Base-by-base conservation (phyloP, 2,113 vertebrate genomes). In the Coracopsis vasa region DNA sequence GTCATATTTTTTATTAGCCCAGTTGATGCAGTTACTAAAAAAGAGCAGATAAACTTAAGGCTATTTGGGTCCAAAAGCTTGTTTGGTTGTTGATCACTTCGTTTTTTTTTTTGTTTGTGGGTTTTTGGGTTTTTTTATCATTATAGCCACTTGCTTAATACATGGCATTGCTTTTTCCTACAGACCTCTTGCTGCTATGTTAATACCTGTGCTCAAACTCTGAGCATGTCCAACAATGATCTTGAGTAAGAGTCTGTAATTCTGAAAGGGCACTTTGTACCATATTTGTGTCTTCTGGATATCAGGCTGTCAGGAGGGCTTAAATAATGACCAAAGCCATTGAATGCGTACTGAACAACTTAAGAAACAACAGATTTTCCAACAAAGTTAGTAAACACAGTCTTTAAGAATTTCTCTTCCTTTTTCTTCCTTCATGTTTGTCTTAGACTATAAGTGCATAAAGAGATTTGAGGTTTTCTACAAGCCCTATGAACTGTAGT, bases 121-220 rank as follows among this genome's bases (percentile, higher is more conserved):
- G 1, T 31, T 33, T 44, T 67, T 31, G n/a, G n/a, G n/a, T 37
- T 37, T 60, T 41, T 80, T 60, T 72, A 15, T 81, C 64, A 7
- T 84, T 67, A 64, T 35, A 91, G 47, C 3, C 39, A 37, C 29
- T 71, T 1, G 5, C 90, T 69, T 96, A 94, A 86, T 74, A 95
- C 84, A 91, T 16, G 50, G 13, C 39, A 89, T 39, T 85, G 51
- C 69, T 91, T 84, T 83, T 92, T 41, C 73, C 77, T 67, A 10
- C 56, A 81, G 73, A 74, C 65, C 69, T 58, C 91, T 88, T 94
- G 95, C 83, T 96, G 94, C 45, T 92, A 19, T 79, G 73, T 71
- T 95, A 97, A 92, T 84, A 64, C 44, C 51, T 85, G 51, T 50
- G 24, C 45, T 89, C 62, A 69, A 70, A 77, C 69, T 88, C 48